A percentile compares a stretch with the other conserved stretches of the same genome.
These are phyloP conservation scores for Nyctibius bracteatus DNA, from an alignment of 2,113 vertebrate species.

Conservation along the genomic window DNA sequence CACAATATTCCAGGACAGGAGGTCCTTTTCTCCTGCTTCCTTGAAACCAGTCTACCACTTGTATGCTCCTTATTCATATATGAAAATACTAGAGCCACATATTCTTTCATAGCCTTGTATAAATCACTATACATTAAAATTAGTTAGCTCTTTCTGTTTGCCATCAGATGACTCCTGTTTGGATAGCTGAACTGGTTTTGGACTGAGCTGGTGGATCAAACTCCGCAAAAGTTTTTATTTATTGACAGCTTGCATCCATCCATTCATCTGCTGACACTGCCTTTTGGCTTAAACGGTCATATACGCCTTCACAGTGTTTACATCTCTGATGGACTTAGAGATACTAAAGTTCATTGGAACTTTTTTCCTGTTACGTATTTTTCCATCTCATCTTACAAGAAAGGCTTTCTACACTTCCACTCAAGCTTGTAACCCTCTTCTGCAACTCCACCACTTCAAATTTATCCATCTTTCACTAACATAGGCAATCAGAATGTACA, in stretches of 20 bases:
- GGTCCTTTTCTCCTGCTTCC: background rate
- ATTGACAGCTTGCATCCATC: background rate
- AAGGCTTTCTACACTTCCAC: background rate
- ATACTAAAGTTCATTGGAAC: conserved; percentile 1
- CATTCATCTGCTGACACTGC: background rate
- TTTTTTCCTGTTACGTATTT: conserved; percentile 6
- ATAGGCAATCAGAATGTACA: background rate
- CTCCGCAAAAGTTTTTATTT: background rate
- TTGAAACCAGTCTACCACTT: background rate
- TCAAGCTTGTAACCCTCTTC: background rate
- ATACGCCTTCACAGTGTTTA: background rate
- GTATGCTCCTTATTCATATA: background rate
- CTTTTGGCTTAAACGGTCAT: background rate
- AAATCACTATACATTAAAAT: background rate
- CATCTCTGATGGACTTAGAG: background rate
- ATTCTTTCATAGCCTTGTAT: background rate
- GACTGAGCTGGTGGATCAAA: background rate
- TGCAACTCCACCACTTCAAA: background rate
- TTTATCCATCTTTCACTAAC: background rate
- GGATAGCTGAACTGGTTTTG: background rate
- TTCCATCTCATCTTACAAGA: background rate
- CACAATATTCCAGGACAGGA: background rate
- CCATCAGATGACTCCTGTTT: background rate
- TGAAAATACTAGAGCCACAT: background rate
- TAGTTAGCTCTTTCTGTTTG: background rate